phyloP scores from a whole-genome alignment of 2,888 invertebrate genomes.

The Terebella lapidaria region DNA sequence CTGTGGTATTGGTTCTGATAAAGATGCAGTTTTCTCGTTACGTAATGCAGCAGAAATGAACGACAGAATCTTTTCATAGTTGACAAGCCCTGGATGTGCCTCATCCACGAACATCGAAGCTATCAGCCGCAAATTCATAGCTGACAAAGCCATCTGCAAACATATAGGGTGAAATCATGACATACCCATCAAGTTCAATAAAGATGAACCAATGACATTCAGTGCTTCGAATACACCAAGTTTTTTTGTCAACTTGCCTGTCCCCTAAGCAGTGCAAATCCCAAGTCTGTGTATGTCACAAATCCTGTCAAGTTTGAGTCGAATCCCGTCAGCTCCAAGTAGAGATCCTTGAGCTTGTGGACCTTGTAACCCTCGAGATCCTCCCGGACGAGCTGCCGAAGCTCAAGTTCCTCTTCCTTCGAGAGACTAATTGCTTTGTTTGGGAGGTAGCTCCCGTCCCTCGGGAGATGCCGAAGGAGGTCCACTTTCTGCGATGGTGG shows the following conservation, averaged over 20 bases:
- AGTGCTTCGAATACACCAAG: no score
- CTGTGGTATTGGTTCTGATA: no score
- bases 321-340: background rate
- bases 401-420: background rate
- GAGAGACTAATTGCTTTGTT: background rate
- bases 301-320: background rate
- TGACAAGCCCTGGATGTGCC: slow-evolving; percentile 21
- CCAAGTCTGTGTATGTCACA: background rate
- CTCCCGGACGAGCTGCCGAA: background rate
- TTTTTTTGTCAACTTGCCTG: no score
- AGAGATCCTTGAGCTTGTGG: background rate
- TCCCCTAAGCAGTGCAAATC: background rate
- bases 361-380: background rate
- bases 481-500: no score
- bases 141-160: background rate
- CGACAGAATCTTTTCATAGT: slow-evolving; percentile 43
- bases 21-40: no score
- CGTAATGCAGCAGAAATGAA: slow-evolving; percentile 30
- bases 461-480: background rate
- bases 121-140: background rate
- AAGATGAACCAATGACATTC: no score
- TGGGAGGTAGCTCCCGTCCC: background rate
- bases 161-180: no score
- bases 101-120: background rate
- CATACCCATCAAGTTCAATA: no score